These are phyloP conservation scores for Hydropsyche tenuis DNA, from an alignment of 1,140 invertebrate genomes.

Conservation along the genomic window DNA sequence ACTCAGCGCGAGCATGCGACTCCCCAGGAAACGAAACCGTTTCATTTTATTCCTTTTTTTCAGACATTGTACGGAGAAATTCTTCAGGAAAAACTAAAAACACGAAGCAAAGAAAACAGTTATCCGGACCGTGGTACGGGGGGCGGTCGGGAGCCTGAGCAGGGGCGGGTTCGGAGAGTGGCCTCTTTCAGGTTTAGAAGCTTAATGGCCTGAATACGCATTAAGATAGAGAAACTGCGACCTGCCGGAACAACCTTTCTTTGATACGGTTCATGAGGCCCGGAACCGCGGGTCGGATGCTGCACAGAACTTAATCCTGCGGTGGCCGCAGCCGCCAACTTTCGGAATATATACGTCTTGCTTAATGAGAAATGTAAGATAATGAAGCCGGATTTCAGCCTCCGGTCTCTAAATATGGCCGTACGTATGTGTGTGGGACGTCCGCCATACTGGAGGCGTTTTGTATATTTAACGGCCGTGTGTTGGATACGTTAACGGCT, in stretches of 20 bases:
- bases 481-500: too few species aligned
- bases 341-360: constrained; percentile 27
- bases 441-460: too few species aligned
- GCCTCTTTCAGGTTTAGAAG: constrained; percentile 45
- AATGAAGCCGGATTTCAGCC: constrained; percentile 20
- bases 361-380: constrained; percentile 33
- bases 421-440: too few species aligned
- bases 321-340: constrained; percentile 23
- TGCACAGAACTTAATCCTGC: constrained; percentile 38
- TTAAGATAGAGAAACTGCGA: constrained; percentile 49
- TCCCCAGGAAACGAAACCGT: too few species aligned
- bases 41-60: constrained; percentile 3
- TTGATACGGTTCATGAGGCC: constrained; percentile 45
- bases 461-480: too few species aligned
- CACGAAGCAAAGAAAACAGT: constrained; percentile 23
- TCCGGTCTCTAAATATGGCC: not conserved
- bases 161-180: too few species aligned
- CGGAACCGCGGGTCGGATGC: constrained; percentile 22
- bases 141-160: constrained; percentile 31
- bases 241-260: constrained; percentile 46
- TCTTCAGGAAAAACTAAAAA: constrained; percentile 22
- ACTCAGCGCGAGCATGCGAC: too few species aligned
- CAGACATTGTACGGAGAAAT: not conserved
- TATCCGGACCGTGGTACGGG: not conserved
- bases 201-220: constrained; percentile 48